Percentiles rank a stretch among this genome's conserved stretches.
Evolutionary conservation across 37 sponge, comb jelly and placozoan genomes (phyloP).

Genomic region (Diacarnus erythraeanus): DNA sequence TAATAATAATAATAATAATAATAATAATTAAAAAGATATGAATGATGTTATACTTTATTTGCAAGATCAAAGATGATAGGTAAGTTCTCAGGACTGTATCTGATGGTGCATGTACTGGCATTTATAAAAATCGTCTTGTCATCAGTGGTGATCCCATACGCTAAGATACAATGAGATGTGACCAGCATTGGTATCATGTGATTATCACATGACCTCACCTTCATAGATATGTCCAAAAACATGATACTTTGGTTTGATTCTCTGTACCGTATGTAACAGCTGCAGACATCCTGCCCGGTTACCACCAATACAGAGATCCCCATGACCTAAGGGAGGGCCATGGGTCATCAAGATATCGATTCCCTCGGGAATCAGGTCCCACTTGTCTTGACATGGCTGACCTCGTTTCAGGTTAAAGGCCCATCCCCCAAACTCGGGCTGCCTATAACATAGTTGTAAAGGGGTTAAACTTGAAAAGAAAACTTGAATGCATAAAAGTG

Average conservation of each 20-base stretch:
- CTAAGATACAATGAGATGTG: no score
- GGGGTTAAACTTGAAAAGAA: no score
- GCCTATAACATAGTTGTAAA: no score
- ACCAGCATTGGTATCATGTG: neutral
- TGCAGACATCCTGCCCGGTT: slow-evolving; percentile 84
- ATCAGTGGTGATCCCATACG: slow-evolving; percentile 86
- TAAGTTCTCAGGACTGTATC: slow-evolving; percentile 70
- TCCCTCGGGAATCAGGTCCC: slow-evolving; percentile 87
- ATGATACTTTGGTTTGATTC: slow-evolving; percentile 90
- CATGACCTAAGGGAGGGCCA: slow-evolving; percentile 91
- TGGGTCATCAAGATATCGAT: slow-evolving; percentile 92
- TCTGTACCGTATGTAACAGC: slow-evolving; percentile 70
- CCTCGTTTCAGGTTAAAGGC: slow-evolving; percentile 88
- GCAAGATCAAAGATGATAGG: slow-evolving; percentile 86
- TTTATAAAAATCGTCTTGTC: slow-evolving; percentile 83
- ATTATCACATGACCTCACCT: slow-evolving; percentile 46
- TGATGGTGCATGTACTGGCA: slow-evolving; percentile 74
- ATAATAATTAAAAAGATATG: no score
- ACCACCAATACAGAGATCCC: slow-evolving; percentile 57
- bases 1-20: no score
- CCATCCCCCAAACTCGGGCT: slow-evolving; percentile 89
- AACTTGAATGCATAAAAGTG: neutral
- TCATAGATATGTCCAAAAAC: slow-evolving; percentile 98
- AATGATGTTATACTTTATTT: slow-evolving; percentile 20
- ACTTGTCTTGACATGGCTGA: slow-evolving; percentile 58